Base-by-base conservation (phyloP, 2,888 invertebrate species). In the Drosophila acutilabella region DNA sequence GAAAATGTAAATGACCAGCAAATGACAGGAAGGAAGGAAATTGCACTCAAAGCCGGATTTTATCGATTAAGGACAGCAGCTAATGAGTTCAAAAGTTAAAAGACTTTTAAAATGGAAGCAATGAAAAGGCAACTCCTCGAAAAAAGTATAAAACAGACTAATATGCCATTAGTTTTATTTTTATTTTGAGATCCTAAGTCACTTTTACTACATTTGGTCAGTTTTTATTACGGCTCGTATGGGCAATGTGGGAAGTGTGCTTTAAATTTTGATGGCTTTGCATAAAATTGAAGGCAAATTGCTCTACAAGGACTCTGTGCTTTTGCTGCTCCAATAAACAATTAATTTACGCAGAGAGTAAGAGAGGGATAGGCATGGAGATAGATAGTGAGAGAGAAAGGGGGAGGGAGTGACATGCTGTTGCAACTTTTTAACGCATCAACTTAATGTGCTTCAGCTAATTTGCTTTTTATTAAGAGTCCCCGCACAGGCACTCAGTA, bases 391-490 rank as follows among this genome's bases (percentile, higher is more conserved):
- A 3, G 26, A 36, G 26, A 33, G 18, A 14, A 4, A 10, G 18
- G 2, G 7, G 5, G 33, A 6, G 26, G 26, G 50, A 23, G 26
- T 40, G 41, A 59, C 30, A 36, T 67, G 36, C 16, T 45, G 45
- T 48, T 70, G 65, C 57, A 68, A 38, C 57, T 58, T 57, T 47
- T 57, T 62, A 54, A 57, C 48, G 58, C 78, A 83, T 72, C 67
- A 86, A 64, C 64, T 88, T 75, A 80, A 80, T 83, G 86, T 71
- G 80, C 78, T 73, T 66, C 61, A 78, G 83, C 87, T 78, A 83
- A 88, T 83, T 83, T 83, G 58, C 58, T 75, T 88, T 82, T 80
- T 83, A 88, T 83, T 86, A 75, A 75, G 71, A 70, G 69, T 68
- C 52, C n/a, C 4, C 48, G 26, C 48, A 48, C 18, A 33, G 52